These are phyloP conservation scores for Pseudochirops corinnae DNA, from an alignment of 2,797 vertebrate species.

Conservation along the genomic window DNA sequence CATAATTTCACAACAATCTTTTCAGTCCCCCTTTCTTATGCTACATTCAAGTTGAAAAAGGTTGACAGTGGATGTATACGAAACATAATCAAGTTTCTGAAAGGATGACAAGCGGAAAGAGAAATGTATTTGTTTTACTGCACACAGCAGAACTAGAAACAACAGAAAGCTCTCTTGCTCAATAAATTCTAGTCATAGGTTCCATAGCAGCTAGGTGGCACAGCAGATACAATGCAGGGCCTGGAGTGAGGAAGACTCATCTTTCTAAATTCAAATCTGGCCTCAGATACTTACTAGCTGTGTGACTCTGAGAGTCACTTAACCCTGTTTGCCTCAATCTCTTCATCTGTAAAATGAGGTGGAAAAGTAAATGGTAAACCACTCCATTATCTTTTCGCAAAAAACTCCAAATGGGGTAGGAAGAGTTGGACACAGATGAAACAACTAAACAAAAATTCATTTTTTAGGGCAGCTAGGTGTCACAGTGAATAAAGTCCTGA, in stretches of 20 bases:
- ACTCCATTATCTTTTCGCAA: no score
- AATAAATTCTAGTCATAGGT: neutral
- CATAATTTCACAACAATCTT: conserved; percentile 5
- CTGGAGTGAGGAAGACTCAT: neutral
- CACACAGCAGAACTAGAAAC: neutral
- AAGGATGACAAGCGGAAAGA: neutral
- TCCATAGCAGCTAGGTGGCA: neutral
- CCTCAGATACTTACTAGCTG: neutral
- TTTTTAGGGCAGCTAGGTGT: no score
- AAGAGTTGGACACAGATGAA: no score
- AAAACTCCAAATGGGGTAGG: no score
- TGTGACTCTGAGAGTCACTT: neutral
- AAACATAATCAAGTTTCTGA: neutral
- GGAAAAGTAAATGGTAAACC: no score
- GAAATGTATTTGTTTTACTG: neutral
- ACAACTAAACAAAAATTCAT: neutral
- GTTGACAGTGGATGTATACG: neutral
- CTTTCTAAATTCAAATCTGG: neutral
- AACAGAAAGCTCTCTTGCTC: neutral
- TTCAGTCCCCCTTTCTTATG: neutral
- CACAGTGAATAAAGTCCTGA: neutral
- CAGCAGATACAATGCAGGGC: neutral
- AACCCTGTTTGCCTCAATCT: neutral
- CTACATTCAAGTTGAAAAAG: neutral
- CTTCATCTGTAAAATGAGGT: no score